Evolutionary conservation across 2,888 invertebrate species (phyloP), one percentile per base, ranked within the genome.

Genomic region (Meandrusa payeni): DNA sequence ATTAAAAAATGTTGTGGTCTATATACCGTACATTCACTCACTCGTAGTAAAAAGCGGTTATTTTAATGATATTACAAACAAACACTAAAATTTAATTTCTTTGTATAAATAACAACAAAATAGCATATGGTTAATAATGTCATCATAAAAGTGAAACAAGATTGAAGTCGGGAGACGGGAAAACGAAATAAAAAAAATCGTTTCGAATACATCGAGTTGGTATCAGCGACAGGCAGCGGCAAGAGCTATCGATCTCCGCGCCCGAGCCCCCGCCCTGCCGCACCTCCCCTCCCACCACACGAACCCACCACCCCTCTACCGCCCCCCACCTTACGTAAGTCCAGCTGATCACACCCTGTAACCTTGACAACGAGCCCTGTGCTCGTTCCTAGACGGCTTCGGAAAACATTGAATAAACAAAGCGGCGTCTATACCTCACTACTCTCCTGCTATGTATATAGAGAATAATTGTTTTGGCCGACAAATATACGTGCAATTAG

Each of bases 311-410:
- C 50, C 55, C 52, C 61, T 51, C 54, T 57, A 54, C 54, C 64
- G 63, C 70, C 67, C 65, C 66, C 63, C 64, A 73, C 80, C 78
- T 85, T 85, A 85, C 83, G 78, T 85, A 85, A 85, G 77, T 70
- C 78, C 85, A 85, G 85, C 85, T 85, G 85, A 85, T 85, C 82
- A 75, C 76, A 75, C 79, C 82, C 77, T 58, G 82, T 83, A 85
- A 83, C 85, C 83, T 85, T 83, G 82, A 69, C 73, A 77, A 83
- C 82, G 70, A 69, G 70, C 70, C 66, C 69, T 66, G 65, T 69
- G 76, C 73, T 76, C 73, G 72, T 71, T 44, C 15, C 32, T 17
- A 32, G 38, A 27, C 43, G 27, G 62, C 59, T 62, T 57, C 60
- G 49, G 53, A 52, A 53, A 54, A 56, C 58, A 54, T 54, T 52